Evolutionary conservation across 2,797 vertebrate genomes (phyloP), one percentile per base, ranked within the genome.

Genomic region (Paramormyrops hopkinsi): DNA sequence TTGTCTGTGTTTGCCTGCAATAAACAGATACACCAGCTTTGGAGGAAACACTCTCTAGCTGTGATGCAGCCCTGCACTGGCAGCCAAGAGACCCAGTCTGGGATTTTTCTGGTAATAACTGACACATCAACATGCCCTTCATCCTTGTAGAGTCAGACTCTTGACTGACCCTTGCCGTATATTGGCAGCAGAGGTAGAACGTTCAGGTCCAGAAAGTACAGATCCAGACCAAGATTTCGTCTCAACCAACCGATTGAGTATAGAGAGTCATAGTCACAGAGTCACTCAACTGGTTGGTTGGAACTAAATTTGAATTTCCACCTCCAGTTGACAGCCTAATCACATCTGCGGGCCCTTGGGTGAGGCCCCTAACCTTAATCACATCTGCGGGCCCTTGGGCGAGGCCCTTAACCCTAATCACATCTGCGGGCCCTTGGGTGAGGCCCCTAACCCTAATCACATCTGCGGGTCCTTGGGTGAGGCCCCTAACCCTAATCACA

Each of bases 41-140:
- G 89, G 53, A 25, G 56, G 51, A 62, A 85, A 51, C 87, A 89
- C 87, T 86, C 83, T 79, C 83, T 79, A 88, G 91, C 92, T 86
- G 11, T 4, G 5, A 91, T 91, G 92, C 90, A 92, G 91, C 25
- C 54, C 88, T 44, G 90, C 50, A 79, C 41, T 37, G 53, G 25
- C 88, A 90, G 12, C 50, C 62, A 79, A 37, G 17, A 29, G 37
- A 91, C 92, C 90, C 93, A 83, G 65, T 91, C 91, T 90, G 73
- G 87, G 92, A 93, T 93, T 92, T 59, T 88, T 62, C 92, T 92
- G 92, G 53, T 19, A 89, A 91, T 65, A 85, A 59, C n/a, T 56
- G 92, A 92, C 93, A 90, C 92, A 90, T 91, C 7, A 73, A 91
- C 88, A 86, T 0, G 6, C 14, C 33, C 4, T 44, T 44, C 14